Base-by-base conservation (phyloP, 2,797 vertebrate species). In the Clamator glandarius region DNA sequence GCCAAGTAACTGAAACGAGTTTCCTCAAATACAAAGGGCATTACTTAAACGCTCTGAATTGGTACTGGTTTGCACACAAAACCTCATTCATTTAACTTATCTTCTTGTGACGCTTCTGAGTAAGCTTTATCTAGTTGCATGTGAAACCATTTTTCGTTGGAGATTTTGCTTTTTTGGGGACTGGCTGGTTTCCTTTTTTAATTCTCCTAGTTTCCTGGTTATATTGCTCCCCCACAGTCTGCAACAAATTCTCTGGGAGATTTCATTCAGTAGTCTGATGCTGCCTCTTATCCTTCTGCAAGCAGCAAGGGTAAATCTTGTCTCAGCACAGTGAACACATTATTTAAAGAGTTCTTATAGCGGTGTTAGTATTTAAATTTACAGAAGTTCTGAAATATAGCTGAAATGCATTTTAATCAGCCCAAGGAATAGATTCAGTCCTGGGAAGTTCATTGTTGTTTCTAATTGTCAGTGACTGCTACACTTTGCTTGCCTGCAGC, bases 391-490 rank as follows among this genome's bases (percentile, higher is more conserved):
- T 93, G 69, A 50, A 66, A 80, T 82, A 84, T 75, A 96, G 84
- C 87, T 93, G 88, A 76, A 93, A 67, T 86, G 88, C 82, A 95
- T 97, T 97, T 96, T 97, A 97, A 97, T 94, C 87, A 91, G 57
- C 48, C 85, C 62, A 64, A 95, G 92, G 81, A 95, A 91, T 74
- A 72, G 69, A 77, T 66, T 91, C 74, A 81, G 74, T 93, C 79
- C 96, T 85, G 95, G 83, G 66, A 95, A 96, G 89, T 91, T 93
- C 94, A 95, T 90, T 97, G 97, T 96, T 97, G 72, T 95, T 97
- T 95, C 92, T 97, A 97, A 98, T 98, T 98, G 97, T 97, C 97
- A 97, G 91, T 9, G 91, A 97, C 97, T 95, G 96, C 81, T 96
- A 96, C 96, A 97, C 68, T 96, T 93, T 91, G 90, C 87, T 97